These are phyloP conservation scores for Napeogenes inachia DNA, from an alignment of 2,888 invertebrate genomes.

Conservation along the genomic window DNA sequence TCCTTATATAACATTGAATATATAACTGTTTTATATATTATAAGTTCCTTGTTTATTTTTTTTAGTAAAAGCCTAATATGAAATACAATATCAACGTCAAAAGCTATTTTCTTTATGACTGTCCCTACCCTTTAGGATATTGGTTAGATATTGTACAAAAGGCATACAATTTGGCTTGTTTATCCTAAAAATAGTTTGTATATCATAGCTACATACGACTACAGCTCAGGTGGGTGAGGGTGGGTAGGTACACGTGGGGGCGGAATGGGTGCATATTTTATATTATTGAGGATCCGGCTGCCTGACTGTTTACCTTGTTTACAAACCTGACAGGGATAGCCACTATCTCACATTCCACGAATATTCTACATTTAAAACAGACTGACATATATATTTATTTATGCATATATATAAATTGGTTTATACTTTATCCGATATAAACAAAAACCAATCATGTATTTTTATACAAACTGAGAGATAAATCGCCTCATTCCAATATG, in stretches of 20 bases:
- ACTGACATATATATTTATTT: slow-evolving; percentile 1
- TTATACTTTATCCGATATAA: slow-evolving; percentile 7
- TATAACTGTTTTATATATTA: not conserved
- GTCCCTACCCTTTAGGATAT: slow-evolving; percentile 35
- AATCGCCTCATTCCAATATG: slow-evolving; percentile 56
- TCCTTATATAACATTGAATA: not conserved
- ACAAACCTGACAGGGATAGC: slow-evolving; percentile 30
- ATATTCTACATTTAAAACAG: not conserved
- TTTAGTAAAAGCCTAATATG: slow-evolving; percentile 8
- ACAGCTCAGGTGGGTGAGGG: slow-evolving; percentile 44
- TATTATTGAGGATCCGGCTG: slow-evolving; percentile 67
- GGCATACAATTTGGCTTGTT: slow-evolving; percentile 22
- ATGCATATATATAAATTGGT: not conserved
- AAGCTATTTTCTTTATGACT: slow-evolving; percentile 26
- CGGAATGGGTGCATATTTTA: slow-evolving; percentile 63
- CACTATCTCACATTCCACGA: slow-evolving; percentile 12
- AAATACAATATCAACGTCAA: slow-evolving; percentile 21
- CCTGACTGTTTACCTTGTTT: slow-evolving; percentile 56
- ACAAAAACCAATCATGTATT: slow-evolving; percentile 25
- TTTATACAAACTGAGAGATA: slow-evolving; percentile 26
- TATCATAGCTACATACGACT: slow-evolving; percentile 25
- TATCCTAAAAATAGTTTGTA: slow-evolving; percentile 31
- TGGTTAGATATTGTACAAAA: slow-evolving; percentile 31
- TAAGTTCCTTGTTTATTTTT: not conserved
- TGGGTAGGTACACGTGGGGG: slow-evolving; percentile 50